These are phyloP conservation scores for Lumbricus terrestris DNA, from an alignment of 2,888 invertebrate species.

Conservation along the genomic window DNA sequence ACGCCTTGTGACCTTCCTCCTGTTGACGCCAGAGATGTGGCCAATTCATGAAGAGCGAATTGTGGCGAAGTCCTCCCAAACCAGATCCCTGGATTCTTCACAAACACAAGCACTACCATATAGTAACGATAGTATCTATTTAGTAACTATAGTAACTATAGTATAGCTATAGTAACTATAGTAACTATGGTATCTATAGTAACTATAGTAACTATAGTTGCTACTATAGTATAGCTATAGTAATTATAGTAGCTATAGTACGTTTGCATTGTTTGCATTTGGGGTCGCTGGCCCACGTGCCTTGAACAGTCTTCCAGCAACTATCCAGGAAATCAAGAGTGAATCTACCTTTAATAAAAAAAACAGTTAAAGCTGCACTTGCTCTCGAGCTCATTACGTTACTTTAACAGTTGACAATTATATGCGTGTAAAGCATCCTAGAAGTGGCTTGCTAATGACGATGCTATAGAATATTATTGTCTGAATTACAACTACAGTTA, in stretches of 20 bases:
- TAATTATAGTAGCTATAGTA: background rate
- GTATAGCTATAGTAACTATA: background rate
- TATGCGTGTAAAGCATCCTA: no score
- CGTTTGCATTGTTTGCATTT: no score
- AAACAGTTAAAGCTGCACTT: no score
- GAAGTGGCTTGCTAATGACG: no score
- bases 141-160: background rate
- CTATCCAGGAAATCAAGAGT: no score
- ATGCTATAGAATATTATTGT: no score
- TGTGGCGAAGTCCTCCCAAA: slow-evolving; percentile 95
- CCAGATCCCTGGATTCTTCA: slow-evolving; percentile 72
- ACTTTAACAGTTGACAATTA: no score
- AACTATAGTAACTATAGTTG: background rate
- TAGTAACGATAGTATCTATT: background rate
- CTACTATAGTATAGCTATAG: background rate
- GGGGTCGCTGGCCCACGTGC: no score
- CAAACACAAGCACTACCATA: slow-evolving; percentile 61
- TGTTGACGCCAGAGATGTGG: slow-evolving; percentile 93
- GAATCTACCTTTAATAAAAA: no score
- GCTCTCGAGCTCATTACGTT: no score
- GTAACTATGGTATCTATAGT: background rate
- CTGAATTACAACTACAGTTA: no score
- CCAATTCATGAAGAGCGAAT: slow-evolving; percentile 97
- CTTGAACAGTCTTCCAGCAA: no score
- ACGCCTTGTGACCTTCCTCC: slow-evolving; percentile 62